Base-by-base conservation (phyloP, 1,140 invertebrate genomes). In the Daktulosphaira vitifoliae region DNA sequence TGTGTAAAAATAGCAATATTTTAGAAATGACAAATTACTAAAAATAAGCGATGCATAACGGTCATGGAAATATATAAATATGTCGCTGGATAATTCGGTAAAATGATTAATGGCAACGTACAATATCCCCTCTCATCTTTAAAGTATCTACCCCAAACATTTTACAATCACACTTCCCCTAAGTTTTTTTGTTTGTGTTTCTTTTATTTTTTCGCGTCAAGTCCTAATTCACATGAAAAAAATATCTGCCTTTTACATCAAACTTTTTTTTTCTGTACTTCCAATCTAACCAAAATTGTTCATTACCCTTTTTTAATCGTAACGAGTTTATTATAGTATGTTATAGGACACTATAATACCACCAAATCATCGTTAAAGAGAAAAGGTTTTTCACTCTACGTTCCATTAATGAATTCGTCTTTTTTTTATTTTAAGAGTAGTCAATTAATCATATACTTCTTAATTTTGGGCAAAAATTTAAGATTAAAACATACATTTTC, bases 51-150 rank as follows among this genome's bases (percentile, higher is more conserved):
- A 11, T 33, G 29, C 29, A 11, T 11, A 11, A 39, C 26, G 26
- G 56, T 48, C 56, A 62, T 48, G 26, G 25, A 48, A 48, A 62
- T 62, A 46, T 62, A 62, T 62, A 62, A 62, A 46, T 48, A 62
- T 62, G 56, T 46, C 56, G 25, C 11, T 0, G 42, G 56, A 62
- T 62, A 26, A 62, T 62, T 62, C 26, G 56, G 42, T 8, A 29
- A 46, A 62, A 62, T 62, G 56, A 62, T 62, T 62, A 62, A 62
- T 62, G 46, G 56, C 13, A 42, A 25, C 18, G 44, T 62, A 46
- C 26, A 39, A 62, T 62, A 62, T 46, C 56, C 39, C 20, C 39
- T n/a, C 39, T 44, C 56, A 33, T 9, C 56, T 22, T 42, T 62
- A 16, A 11, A 62, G 42, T 46, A n/a, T 7, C 23, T 3, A 48